Conservation (phyloP, 2,888 invertebrate species). For the Choristoneura rosaceana region DNA sequence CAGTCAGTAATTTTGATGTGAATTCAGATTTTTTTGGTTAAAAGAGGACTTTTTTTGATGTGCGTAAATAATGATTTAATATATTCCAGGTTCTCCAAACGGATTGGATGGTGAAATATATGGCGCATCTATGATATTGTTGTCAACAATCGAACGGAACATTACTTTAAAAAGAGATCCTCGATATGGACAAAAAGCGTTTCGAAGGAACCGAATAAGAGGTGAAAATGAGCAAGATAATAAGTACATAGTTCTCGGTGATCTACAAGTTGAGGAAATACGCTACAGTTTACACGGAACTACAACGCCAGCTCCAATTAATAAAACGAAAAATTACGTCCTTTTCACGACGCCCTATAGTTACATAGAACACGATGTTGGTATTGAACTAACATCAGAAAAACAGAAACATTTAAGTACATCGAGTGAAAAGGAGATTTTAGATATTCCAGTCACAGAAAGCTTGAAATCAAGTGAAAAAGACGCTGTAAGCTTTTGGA, state of each 20-base stretch:
- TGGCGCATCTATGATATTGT: constrained; percentile 87
- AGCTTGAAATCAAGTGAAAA: constrained; percentile 45
- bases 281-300: constrained; percentile 61
- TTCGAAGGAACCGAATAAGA: constrained; percentile 64
- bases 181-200: constrained; percentile 61
- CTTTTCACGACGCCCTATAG: constrained; percentile 58
- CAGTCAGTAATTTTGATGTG: too few relatives aligned
- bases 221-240: constrained; percentile 48
- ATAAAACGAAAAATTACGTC: constrained; percentile 54
- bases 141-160: constrained; percentile 83
- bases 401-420: constrained; percentile 43
- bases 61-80: background rate
- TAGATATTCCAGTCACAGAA: constrained; percentile 49
- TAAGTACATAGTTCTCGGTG: constrained; percentile 66
- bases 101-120: constrained; percentile 89
- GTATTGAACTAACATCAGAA: constrained; percentile 47
- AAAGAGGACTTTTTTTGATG: too few relatives aligned
- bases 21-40: too few relatives aligned
- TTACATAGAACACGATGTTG: constrained; percentile 59
- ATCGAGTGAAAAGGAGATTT: constrained; percentile 56
- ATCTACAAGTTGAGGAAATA: constrained; percentile 63
- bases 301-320: constrained; percentile 43
- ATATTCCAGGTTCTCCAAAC: constrained; percentile 81
- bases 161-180: constrained; percentile 62
- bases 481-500: constrained; percentile 60